Base-by-base conservation (phyloP, 2,888 invertebrate genomes). In the Chorisops tibialis region DNA sequence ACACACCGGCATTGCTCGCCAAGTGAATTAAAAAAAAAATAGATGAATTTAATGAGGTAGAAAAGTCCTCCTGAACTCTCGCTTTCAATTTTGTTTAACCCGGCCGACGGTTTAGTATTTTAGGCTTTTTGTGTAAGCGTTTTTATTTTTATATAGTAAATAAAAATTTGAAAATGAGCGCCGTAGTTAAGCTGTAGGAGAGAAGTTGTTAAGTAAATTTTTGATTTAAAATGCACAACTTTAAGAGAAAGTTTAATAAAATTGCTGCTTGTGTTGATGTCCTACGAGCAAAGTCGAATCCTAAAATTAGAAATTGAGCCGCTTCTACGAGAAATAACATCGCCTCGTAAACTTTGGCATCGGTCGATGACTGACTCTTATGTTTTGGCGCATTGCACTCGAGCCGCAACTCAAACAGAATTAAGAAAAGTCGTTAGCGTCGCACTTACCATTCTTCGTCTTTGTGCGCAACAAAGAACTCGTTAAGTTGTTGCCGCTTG, bases 401-500 rank as follows among this genome's bases (percentile, higher is more conserved):
- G 30, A 7, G 24, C 7, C 5, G 30, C 30, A 30, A 30, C 5
- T 30, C 9, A 9, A 30, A 30, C 41, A 41, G 12, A 41, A 41
- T 41, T 14, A 12, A n/a, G 41, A 16, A 11, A 9, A 1, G 7
- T 30, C 30, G 30, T 30, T 6, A 22, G 37, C 4, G 6, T 6
- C 5, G 18, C 37, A 63, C 91, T 82, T 85, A 98, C 99, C 99
- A 99, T 88, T 99, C 99, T 80, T 99, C 98, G 74, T 99, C 98
- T 81, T 99, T 99, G 82, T 99, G 99, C 48, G 93, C 91, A 71
- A 97, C 90, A 81, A 99, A 99, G 82, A 99, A 99, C 77, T 98
- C 96, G 80, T 96, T 96, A 61, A 98, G 85, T 77, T 98, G 98
- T 75, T 96, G 95, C 59, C 94, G 84, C 72, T 92, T 90, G 79